Evolutionary conservation across 2,797 vertebrate genomes (phyloP).

Genomic region (Galaxias olidus): DNA sequence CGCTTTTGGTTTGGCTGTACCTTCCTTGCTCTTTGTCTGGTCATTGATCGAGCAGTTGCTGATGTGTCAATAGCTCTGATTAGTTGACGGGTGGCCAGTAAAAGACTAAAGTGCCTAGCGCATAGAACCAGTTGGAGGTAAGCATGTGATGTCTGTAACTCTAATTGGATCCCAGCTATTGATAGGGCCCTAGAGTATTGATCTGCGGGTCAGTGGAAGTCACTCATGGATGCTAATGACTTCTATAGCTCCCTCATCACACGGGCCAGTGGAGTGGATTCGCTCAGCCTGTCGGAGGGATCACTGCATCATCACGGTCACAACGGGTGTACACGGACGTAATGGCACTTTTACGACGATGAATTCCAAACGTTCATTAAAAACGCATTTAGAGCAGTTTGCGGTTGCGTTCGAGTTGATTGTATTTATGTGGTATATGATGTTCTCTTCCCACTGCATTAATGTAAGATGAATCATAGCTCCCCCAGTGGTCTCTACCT

Average conservation of each 20-base stretch:
- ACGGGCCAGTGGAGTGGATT: slow-evolving; percentile 9
- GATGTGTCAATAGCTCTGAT: slow-evolving; percentile 54
- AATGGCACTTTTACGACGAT: slow-evolving; percentile 55
- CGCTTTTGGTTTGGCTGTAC: slow-evolving; percentile 26
- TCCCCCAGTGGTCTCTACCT: slow-evolving; percentile 44
- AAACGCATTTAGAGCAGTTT: slow-evolving; percentile 58
- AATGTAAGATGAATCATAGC: slow-evolving; percentile 51
- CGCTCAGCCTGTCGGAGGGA: slow-evolving; percentile 25
- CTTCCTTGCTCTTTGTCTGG: slow-evolving; percentile 38
- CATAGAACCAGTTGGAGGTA: slow-evolving; percentile 59
- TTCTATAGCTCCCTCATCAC: slow-evolving; percentile 40
- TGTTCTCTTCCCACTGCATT: slow-evolving; percentile 51
- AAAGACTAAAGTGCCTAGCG: slow-evolving; percentile 57
- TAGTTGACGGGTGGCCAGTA: slow-evolving; percentile 65
- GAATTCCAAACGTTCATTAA: slow-evolving; percentile 68
- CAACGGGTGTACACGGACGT: slow-evolving; percentile 45
- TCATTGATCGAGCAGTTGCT: slow-evolving; percentile 50
- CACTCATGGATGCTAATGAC: slow-evolving; percentile 54
- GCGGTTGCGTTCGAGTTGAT: slow-evolving; percentile 41
- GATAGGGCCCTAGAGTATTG: slow-evolving; percentile 63
- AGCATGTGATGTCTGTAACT: slow-evolving; percentile 52
- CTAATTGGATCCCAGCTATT: slow-evolving; percentile 71
- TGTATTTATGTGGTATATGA: slow-evolving; percentile 57
- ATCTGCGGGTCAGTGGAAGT: slow-evolving; percentile 60
- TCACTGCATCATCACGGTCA: slow-evolving; percentile 6